Percentiles rank a stretch among this genome's conserved stretches.
Evolutionary conservation across 2,888 invertebrate species (phyloP).

Genomic region (Nemurella pictetii): DNA sequence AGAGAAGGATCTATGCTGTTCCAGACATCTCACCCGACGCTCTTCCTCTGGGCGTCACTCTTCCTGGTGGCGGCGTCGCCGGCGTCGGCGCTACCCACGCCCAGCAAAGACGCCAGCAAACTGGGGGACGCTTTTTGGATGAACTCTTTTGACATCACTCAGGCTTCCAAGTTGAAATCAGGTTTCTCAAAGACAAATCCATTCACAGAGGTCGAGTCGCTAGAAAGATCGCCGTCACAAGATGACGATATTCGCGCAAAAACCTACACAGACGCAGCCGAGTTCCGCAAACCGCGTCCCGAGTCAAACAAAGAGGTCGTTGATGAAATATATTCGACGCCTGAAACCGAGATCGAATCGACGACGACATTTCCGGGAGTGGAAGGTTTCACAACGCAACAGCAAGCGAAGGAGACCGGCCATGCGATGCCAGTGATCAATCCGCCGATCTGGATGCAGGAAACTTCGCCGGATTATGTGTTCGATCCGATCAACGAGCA

Average conservation of each 20-base stretch:
- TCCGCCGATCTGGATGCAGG: constrained; percentile 31
- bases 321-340: neutral
- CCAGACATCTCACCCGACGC: too few species aligned
- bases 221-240: neutral
- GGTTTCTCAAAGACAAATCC: neutral
- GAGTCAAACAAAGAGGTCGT: neutral
- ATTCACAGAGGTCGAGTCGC: neutral
- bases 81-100: constrained; percentile 5
- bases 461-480: neutral
- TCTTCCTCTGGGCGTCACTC: neutral
- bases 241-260: neutral
- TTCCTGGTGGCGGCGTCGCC: neutral
- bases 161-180: neutral
- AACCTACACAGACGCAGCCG: neutral
- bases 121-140: constrained; percentile 1
- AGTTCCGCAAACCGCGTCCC: neutral
- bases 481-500: constrained; percentile 29
- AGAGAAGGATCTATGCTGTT: too few species aligned
- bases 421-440: constrained; percentile 1
- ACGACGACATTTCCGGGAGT: neutral
- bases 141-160: neutral
- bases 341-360: neutral
- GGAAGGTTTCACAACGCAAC: too few species aligned
- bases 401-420: neutral
- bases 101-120: neutral